Evolutionary conservation across 2,113 vertebrate genomes (phyloP).

Genomic region (Corynorhinus townsendii): DNA sequence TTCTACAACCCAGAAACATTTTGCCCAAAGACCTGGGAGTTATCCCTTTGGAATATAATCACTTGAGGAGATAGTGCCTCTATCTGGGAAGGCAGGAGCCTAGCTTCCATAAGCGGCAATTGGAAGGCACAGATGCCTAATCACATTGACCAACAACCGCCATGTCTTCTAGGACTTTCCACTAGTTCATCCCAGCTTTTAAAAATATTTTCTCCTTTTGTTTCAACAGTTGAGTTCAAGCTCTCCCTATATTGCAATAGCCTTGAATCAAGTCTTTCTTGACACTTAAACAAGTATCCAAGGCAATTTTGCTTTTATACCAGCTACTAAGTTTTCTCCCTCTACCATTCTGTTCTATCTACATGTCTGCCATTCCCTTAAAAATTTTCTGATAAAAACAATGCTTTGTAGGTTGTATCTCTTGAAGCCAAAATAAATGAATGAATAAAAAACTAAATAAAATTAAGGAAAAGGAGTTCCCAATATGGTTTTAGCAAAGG

Average conservation of each 20-base stretch:
- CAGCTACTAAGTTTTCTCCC: not conserved
- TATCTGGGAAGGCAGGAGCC: not conserved
- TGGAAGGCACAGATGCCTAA: not conserved
- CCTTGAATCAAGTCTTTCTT: not conserved
- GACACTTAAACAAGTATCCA: not conserved
- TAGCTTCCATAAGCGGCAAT: not conserved
- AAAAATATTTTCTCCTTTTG: not conserved
- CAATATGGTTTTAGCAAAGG: not conserved
- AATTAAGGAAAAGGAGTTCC: not conserved
- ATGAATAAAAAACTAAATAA: not conserved
- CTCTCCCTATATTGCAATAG: not conserved
- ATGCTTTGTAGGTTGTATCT: not conserved
- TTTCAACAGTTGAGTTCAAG: not conserved
- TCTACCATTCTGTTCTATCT: not conserved
- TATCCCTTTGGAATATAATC: not conserved
- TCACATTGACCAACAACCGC: no score
- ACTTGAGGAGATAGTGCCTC: not conserved
- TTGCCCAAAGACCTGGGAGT: not conserved
- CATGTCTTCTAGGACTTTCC: not conserved
- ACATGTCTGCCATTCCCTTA: not conserved
- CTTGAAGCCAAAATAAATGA: not conserved
- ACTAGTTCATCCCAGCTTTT: not conserved
- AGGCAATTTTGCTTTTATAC: not conserved
- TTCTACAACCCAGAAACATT: not conserved
- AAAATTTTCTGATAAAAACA: not conserved